Evolutionary conservation across 1,140 invertebrate genomes (phyloP).

Genomic region (Bombus huntii): DNA sequence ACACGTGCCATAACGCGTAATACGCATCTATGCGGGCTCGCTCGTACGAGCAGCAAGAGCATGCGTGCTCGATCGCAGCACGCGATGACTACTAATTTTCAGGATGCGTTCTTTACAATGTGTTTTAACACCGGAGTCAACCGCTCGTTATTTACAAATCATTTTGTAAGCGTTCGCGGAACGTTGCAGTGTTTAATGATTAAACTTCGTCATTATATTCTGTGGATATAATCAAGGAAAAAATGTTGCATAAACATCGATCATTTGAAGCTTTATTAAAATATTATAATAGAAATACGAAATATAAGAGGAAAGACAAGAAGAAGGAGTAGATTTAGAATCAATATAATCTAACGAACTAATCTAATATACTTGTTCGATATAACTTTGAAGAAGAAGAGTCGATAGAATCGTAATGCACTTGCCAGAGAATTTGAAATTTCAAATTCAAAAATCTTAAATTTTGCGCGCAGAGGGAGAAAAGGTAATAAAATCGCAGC

Average conservation of each 20-base stretch:
- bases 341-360: no score
- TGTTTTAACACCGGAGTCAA: not conserved
- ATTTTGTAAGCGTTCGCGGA: not conserved
- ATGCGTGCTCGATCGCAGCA: slow-evolving; percentile 42
- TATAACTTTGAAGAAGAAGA: not conserved
- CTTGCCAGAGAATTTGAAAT: not conserved
- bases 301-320: no score
- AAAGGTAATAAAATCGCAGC: not conserved
- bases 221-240: not conserved
- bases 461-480: not conserved
- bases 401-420: not conserved
- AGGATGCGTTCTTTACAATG: slow-evolving; percentile 8
- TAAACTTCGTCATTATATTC: not conserved
- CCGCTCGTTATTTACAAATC: not conserved
- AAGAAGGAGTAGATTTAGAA: no score
- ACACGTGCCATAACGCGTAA: slow-evolving; percentile 53
- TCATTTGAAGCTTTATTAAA: no score
- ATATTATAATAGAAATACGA: no score
- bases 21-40: slow-evolving; percentile 30
- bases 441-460: not conserved
- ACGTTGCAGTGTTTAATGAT: not conserved
- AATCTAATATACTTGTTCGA: no score
- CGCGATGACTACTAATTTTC: slow-evolving; percentile 58
- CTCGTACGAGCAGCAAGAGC: not conserved
- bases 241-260: no score